Evolutionary conservation across 2,797 vertebrate genomes (phyloP), one percentile per base, ranked within the genome.

Genomic region (Lithobates pipiens): DNA sequence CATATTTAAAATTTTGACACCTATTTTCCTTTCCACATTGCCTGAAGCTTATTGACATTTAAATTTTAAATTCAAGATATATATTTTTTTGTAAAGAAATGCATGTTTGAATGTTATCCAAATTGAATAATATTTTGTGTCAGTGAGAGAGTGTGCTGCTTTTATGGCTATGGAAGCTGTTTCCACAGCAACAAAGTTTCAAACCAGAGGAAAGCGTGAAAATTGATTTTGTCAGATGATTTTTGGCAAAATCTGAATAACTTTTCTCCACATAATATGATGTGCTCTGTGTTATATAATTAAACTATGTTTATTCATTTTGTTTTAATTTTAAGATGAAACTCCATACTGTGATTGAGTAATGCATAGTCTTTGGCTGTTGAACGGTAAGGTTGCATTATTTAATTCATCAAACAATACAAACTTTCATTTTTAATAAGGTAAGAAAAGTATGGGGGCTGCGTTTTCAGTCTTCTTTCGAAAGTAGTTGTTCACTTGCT

Each of bases 31-130:
- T 75, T 87, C 80, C 73, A 80, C 81, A 80, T 83, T 80, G 86
- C 86, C 86, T 87, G 70, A 83, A 87, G 86, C 86, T 83, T 87
- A 87, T 80, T 87, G 86, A 87, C 86, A 83, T 87, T 87, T 87
- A 82, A 87, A 83, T 87, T 87, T 84, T 54, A 79, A 87, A 87
- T 83, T 87, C 76, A 69, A 83, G 81, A 74, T 80, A 80, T 80
- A 83, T 79, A 79, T 83, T 75, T 50, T 46, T 83, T 68, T 84
- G 65, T 79, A 83, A 75, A 87, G 69, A 87, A 74, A 87, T 83
- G 81, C 76, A 87, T 87, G 85, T 83, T 87, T 87, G 81, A 87
- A 87, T 86, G 78, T 83, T 83, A 73, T 87, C 86, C 81, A 87
- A 83, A 87, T 80, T 87, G 75, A 83, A 87, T 87, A 87, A 87